Conservation (phyloP, 37 sponge, comb jelly and placozoan species). For the Dysidea cf. avara region DNA sequence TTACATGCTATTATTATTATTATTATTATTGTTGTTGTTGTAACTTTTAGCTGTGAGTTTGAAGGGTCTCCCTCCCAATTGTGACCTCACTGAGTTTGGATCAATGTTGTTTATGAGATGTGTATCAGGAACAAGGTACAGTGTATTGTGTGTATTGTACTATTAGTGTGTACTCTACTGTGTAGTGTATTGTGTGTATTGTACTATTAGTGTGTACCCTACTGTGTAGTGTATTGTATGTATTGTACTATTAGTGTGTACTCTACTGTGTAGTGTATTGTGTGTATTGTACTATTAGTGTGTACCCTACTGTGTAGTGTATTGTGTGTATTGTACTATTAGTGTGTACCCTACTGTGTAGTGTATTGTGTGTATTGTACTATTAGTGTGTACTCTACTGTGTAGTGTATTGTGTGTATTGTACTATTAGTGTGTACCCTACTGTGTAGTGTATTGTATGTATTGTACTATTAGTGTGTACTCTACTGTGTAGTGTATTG, state of each 20-base stretch:
- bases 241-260: not conserved
- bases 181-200: conserved; percentile 4
- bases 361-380: not conserved
- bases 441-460: conserved; percentile 32
- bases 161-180: too few relatives aligned
- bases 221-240: conserved; percentile 32
- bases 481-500: conserved; percentile 40
- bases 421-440: not conserved
- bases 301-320: too few relatives aligned
- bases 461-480: not conserved
- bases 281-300: not conserved
- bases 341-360: too few relatives aligned
- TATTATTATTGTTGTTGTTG: not conserved
- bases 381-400: too few relatives aligned
- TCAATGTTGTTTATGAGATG: conserved; percentile 85
- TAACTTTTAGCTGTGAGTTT: conserved; percentile 42
- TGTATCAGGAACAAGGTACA: conserved; percentile 91
- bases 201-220: not conserved
- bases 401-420: conserved; percentile 4
- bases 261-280: conserved; percentile 40
- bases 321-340: not conserved
- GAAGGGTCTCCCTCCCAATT: conserved; percentile 7
- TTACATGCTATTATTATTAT: too few relatives aligned
- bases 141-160: not conserved
- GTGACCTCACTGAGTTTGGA: conserved; percentile 75